Base-by-base conservation (phyloP, 2,113 vertebrate species). In the Sinocyclocheilus anophthalmus region DNA sequence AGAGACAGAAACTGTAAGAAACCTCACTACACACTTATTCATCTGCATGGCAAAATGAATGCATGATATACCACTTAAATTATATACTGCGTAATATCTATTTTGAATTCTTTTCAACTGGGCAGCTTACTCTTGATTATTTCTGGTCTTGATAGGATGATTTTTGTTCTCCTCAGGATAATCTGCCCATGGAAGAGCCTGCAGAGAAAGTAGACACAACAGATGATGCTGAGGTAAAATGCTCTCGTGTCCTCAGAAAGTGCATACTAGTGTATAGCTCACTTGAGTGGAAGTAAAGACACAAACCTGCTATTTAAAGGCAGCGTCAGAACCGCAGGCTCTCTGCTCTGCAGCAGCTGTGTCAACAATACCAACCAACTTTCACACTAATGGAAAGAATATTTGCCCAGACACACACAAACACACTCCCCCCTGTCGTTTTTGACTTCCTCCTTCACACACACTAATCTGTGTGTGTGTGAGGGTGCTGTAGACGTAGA, bases 1-100 rank as follows among this genome's bases (percentile, higher is more conserved):
- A 89, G 95, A 96, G 79, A 86, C 94, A 0, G 94, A 96, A 90
- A 73, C 0, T 89, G 97, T 98, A 95, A 96, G 95, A 85, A 45
- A 70, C 5, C 63, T 37, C 57, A 9, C 20, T 16, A 16, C 11
- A 59, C 8, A 20, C 18, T 59, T 8, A 57, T 8, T 57, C 1
- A 57, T 57, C 18, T 7, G 6, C 53, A 20, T 18, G 6, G 0
- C 13, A 3, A 76, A 53, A 53, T 30, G 6, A 48, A 50, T 20
- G 4, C n/a, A 30, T 20, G 3, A 67, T 22, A 30, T 24, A n/a
- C 12, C 18, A 61, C 20, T 81, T 9, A 4, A 63, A 39, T 2
- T 3, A 8, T 48, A 65, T 11, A 3, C 3, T 55, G 24, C 11
- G 7, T 57, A 11, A 1, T n/a, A 76, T 50, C 73, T 12, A 3